Base-by-base conservation (phyloP, 2,113 vertebrate species). In the Brachyhypopomus gauderio region DNA sequence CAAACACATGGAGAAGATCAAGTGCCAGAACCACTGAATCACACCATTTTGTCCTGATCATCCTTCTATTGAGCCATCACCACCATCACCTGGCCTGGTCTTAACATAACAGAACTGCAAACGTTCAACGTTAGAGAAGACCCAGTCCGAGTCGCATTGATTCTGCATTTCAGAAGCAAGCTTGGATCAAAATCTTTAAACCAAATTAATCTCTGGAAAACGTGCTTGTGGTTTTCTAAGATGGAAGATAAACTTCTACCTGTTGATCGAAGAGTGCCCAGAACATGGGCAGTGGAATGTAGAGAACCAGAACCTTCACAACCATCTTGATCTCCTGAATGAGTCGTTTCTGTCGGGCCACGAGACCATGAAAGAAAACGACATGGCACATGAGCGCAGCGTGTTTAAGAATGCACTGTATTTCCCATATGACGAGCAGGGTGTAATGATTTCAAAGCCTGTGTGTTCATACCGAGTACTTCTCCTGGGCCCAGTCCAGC, bases 211-310 rank as follows among this genome's bases (percentile, higher is more conserved):
- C 20, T 36, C 62, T 27, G 30, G 7, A 20, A 71, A 7, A 41
- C 27, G 7, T 23, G 1, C 8, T 22, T 8, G 67, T 60, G 19
- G 20, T 56, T 56, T 78, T 78, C 0, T 67, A 72, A 75, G 80
- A 82, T 17, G 34, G 0, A 0, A 14, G 0, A 20, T 64, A 1
- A 69, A 52, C 48, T 38, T 73, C 48, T 91, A 98, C 98, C 96
- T 98, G 97, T 89, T 99, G 98, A 88, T 99, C 98, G 86, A 98
- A 96, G 84, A 99, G 95, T 84, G 97, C 97, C 98, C 98, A 99
- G 92, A 98, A 99, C 97, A 99, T 97, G 11, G 98, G 98, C 77
- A 99, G 89, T 0, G 98, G 97, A 79, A 98, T 94, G 86, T 96
- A 99, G 36, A 99, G 96, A 83, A 98, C 90, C 78, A 98, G 89